Percentiles rank a stretch among this genome's conserved stretches.
Conservation (phyloP, 2,888 invertebrate species). For the Dryobota labecula region DNA sequence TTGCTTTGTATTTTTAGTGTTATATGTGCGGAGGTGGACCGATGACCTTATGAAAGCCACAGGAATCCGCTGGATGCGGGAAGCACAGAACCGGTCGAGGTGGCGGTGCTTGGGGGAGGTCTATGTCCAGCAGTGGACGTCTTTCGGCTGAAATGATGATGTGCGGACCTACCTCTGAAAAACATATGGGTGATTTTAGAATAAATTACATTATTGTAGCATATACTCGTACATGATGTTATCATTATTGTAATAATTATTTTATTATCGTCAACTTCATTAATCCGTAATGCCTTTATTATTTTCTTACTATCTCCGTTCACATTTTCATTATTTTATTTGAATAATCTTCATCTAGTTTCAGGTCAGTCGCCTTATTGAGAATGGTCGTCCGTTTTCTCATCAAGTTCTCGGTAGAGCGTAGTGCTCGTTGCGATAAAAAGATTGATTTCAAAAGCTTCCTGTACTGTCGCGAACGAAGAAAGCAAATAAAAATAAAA, state of each 20-base stretch:
- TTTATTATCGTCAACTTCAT: background rate
- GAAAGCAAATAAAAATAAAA: constrained; percentile 13
- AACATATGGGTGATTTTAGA: background rate
- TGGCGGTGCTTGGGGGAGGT: too few relatives aligned
- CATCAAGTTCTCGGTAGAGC: constrained; percentile 31
- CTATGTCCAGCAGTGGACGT: too few relatives aligned
- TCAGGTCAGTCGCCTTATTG: constrained; percentile 15
- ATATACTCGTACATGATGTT: background rate
- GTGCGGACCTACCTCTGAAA: background rate
- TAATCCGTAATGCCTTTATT: background rate
- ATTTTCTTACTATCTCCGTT: background rate
- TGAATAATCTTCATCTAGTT: background rate
- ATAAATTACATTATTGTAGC: too few relatives aligned
- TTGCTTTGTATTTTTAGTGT: background rate
- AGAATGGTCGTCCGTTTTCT: constrained; percentile 17
- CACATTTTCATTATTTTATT: background rate
- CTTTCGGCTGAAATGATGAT: too few relatives aligned
- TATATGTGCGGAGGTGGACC: too few relatives aligned
- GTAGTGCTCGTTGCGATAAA: constrained; percentile 17
- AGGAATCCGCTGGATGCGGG: too few relatives aligned
- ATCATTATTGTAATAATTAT: background rate
- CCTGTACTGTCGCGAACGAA: background rate
- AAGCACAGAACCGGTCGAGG: too few relatives aligned
- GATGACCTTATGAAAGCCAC: too few relatives aligned
- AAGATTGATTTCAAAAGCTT: constrained; percentile 42